A percentile compares a stretch with the other conserved stretches of the same genome.
These are phyloP conservation scores for Microplitis manilae DNA, from an alignment of 2,888 invertebrate species.

Conservation along the genomic window DNA sequence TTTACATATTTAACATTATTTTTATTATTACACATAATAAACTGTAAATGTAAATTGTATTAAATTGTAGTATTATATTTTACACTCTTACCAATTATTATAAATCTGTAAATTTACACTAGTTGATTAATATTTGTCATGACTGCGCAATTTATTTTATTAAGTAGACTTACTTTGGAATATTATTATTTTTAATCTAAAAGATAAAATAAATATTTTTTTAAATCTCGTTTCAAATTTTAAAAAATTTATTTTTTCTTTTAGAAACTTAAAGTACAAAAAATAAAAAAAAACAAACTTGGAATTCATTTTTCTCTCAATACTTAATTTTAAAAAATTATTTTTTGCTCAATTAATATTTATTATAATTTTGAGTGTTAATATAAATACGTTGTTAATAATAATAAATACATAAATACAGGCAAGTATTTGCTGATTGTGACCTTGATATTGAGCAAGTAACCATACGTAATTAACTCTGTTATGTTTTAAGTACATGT, in stretches of 20 bases:
- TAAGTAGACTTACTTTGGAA: conserved; percentile 5
- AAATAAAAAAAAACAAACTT: not conserved
- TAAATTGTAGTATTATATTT: not conserved
- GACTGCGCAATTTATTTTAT: conserved; percentile 20
- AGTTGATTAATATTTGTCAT: conserved; percentile 33
- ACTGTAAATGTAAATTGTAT: not conserved
- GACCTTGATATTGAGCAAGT: conserved; percentile 29
- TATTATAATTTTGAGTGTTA: conserved; percentile 2
- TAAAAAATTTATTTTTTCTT: not conserved
- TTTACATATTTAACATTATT: conserved; percentile 17
- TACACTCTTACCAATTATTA: not conserved
- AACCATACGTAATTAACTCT: conserved; percentile 12
- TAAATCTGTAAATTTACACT: not conserved
- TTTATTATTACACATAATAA: not conserved
- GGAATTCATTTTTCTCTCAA: not conserved
- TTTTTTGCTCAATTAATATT: not conserved
- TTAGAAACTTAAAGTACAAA: not conserved
- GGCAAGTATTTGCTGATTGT: conserved; percentile 22
- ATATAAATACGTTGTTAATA: not conserved
- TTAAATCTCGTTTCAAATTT: not conserved
- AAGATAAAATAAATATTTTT: not conserved
- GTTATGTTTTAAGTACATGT: conserved; percentile 3
- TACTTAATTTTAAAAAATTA: not conserved
- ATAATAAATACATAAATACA: conserved; percentile 5
- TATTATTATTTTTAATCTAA: not conserved